phyloP scores from a whole-genome alignment of 2,797 vertebrate species.

The Babyrousa celebensis region DNA sequence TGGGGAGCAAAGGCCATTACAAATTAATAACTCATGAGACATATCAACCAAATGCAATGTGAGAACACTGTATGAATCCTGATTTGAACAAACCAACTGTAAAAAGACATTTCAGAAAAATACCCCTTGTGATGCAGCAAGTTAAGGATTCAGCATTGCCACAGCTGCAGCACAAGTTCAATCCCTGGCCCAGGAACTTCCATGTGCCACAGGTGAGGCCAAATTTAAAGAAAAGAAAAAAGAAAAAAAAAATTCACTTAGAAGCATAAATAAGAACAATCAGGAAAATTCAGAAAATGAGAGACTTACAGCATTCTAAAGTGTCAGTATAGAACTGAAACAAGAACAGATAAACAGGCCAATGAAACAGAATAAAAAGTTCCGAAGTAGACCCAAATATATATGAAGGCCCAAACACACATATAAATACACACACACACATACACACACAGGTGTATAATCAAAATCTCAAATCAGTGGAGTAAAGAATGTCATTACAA shows the following conservation, averaged over 20 bases:
- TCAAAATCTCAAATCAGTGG: neutral
- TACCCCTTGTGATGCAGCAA: neutral
- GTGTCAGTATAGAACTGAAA: neutral
- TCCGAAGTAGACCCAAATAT: neutral
- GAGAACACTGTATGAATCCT: neutral
- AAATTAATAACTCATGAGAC: neutral
- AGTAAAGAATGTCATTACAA: neutral
- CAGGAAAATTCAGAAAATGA: constrained; percentile 5
- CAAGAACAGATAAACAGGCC: neutral
- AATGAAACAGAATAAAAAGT: neutral
- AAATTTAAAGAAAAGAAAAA: neutral
- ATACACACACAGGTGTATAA: neutral
- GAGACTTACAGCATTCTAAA: constrained; percentile 35
- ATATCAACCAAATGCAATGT: neutral
- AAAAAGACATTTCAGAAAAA: neutral
- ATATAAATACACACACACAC: too few relatives aligned
- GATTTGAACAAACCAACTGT: constrained; percentile 22
- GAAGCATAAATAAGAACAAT: neutral
- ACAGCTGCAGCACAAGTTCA: too few relatives aligned
- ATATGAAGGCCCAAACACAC: neutral
- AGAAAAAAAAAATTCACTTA: neutral
- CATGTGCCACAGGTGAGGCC: too few relatives aligned
- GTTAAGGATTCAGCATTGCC: neutral
- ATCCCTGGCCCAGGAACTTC: too few relatives aligned
- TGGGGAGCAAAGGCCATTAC: neutral